Evolutionary conservation across 2,113 vertebrate genomes (phyloP).

Genomic region (Carlito syrichta): DNA sequence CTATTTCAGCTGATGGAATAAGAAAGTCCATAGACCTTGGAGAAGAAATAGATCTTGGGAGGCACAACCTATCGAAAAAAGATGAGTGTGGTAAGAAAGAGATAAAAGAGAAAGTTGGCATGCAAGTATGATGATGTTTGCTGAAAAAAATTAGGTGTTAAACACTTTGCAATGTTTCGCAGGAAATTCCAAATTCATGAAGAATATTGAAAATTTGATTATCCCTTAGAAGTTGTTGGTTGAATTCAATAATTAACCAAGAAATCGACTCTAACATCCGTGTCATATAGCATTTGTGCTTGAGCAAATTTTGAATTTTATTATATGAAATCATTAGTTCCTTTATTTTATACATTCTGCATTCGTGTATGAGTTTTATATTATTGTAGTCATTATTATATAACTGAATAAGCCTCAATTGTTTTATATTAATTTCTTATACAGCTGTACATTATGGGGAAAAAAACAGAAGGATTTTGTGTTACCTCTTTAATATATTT

Average conservation of each 20-base stretch:
- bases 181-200: not conserved
- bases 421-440: not conserved
- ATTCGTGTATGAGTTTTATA: not conserved
- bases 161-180: not conserved
- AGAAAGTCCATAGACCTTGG: not conserved
- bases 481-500: not conserved
- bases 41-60: not conserved
- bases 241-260: not conserved
- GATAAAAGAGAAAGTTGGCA: not conserved
- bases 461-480: not conserved
- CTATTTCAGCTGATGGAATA: not conserved
- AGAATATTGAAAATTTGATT: not conserved
- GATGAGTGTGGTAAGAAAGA: not conserved
- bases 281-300: not conserved
- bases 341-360: not conserved
- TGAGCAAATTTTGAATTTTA: not conserved
- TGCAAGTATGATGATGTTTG: not conserved
- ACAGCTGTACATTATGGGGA: not conserved
- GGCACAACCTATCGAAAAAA: not conserved
- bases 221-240: not conserved
- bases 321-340: not conserved
- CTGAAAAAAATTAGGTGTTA: not conserved
- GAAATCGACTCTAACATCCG: not conserved
- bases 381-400: not conserved
- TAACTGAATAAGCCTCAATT: not conserved